phyloP scores from a whole-genome alignment of 2,888 invertebrate species.

The Lithodes maja region DNA sequence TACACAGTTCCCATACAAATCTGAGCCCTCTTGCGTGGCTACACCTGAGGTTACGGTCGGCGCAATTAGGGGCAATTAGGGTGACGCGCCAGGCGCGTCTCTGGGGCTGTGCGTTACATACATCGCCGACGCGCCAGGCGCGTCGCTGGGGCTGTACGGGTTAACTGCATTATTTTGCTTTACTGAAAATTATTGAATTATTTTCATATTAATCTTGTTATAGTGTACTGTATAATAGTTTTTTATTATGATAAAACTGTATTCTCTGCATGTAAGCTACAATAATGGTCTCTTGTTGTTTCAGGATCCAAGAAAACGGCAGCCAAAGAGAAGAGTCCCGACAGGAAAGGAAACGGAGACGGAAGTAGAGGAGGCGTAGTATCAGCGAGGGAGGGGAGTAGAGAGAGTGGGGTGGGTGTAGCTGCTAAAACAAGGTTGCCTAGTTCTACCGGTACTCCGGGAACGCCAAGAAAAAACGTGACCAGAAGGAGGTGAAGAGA shows the following conservation, averaged over 20 bases:
- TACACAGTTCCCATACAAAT: too few relatives aligned
- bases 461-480: not conserved
- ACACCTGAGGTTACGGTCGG: too few relatives aligned
- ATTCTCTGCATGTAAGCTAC: not conserved
- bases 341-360: not conserved
- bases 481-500: conserved; percentile 1
- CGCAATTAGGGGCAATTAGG: too few relatives aligned
- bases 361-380: not conserved
- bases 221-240: not conserved
- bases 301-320: not conserved
- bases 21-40: too few relatives aligned
- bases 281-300: not conserved
- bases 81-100: too few relatives aligned
- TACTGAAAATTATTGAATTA: not conserved
- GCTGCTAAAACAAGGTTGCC: not conserved
- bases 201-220: not conserved
- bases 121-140: too few relatives aligned
- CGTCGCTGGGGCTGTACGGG: too few relatives aligned
- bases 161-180: too few relatives aligned
- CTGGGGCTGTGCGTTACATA: too few relatives aligned
- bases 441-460: not conserved
- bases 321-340: not conserved
- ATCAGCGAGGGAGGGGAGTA: not conserved
- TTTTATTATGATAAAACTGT: not conserved
- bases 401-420: not conserved